Evolutionary conservation across 2,888 invertebrate genomes (phyloP).

Genomic region (Lasioglossum calceatum): DNA sequence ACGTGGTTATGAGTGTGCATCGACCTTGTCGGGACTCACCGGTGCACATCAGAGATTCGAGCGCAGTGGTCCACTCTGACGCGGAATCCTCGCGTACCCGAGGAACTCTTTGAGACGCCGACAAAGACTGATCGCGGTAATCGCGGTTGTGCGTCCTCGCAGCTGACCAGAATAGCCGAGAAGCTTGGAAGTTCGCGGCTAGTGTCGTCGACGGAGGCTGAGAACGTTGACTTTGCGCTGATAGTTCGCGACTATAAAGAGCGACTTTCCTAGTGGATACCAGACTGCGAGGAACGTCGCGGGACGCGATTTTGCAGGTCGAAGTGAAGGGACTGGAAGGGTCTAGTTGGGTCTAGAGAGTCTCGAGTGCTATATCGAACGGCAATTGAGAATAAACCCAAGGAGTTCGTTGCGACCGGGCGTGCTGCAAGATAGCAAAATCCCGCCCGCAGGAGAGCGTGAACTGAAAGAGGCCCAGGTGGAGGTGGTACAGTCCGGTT

Average conservation of each 20-base stretch:
- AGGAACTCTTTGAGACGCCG: neutral
- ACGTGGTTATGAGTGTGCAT: conserved; percentile 72
- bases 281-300: neutral
- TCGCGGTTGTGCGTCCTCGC: conserved; percentile 1
- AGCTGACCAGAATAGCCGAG: neutral
- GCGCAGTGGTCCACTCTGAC: neutral
- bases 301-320: conserved; percentile 19
- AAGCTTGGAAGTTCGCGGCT: neutral
- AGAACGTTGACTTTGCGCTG: neutral
- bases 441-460: conserved; percentile 78
- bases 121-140: conserved; percentile 23
- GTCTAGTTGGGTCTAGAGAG: neutral
- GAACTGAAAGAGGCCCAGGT: conserved; percentile 73
- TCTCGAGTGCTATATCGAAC: neutral
- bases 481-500: conserved; percentile 72
- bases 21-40: conserved; percentile 56
- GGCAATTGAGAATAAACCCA: neutral
- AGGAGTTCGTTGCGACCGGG: conserved; percentile 24
- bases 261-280: neutral
- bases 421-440: conserved; percentile 73
- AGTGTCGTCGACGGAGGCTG: neutral
- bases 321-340: conserved; percentile 57
- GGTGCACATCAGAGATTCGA: conserved; percentile 32
- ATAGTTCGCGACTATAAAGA: neutral
- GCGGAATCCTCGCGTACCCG: neutral